Base-by-base conservation (phyloP, 2,888 invertebrate species). In the Spodoptera picta region DNA sequence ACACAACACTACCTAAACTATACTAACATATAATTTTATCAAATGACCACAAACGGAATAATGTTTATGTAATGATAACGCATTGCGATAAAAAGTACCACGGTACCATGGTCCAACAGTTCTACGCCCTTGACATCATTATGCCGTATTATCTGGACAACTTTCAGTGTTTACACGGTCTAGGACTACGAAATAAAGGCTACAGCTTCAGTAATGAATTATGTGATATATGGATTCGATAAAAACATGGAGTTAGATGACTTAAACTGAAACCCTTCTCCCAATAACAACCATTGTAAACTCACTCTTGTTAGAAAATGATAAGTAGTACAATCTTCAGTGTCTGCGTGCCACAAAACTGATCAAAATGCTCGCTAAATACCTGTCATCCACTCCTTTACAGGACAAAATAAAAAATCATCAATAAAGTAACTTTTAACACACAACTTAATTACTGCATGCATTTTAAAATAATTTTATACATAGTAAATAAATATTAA, bases 341-440 rank as follows among this genome's bases (percentile, higher is more conserved):
- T 79, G 72, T 81, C 83, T 74, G 80, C 82, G 81, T 68, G 81
- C 79, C 79, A 79, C 82, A 82, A 86, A 83, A 86, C 85, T 81
- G 77, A 86, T 80, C 82, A 77, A 78, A 80, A 78, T 75, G 80
- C 81, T 81, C 71, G 81, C 72, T 81, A 85, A 80, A 83, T 73
- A 82, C 82, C 84, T 87, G 88, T 85, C 82, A 83, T 85, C 82
- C 87, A 87, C 71, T 77, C 81, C 86, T 87, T 87, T 83, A 85
- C 66, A 79, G 77, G 81, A 84, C 81, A 87, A 85, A 86, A 85
- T 83, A 83, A 79, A 65, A 53, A 72, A 71, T 51, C 27, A 27
- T 68, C 74, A 73, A 61, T 50, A 60, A 60, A 62, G 47, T 43
- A 31, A 53, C 64, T 60, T 45, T 43, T 24, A 64, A 68, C 36